Percentiles rank a stretch among this genome's conserved stretches.
Conservation (phyloP, 2,888 invertebrate genomes). For the Nemoura dubitans region DNA sequence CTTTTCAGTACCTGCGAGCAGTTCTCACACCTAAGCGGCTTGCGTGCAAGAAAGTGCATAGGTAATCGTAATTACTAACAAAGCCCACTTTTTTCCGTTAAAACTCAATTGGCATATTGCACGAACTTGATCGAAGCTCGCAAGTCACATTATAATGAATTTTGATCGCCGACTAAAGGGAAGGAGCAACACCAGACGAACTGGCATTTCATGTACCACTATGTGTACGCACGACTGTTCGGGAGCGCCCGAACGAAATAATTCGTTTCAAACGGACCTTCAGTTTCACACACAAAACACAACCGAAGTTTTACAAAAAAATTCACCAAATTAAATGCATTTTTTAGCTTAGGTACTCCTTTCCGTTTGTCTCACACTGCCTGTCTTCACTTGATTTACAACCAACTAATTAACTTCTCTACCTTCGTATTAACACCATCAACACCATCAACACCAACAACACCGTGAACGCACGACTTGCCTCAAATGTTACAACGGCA, state of each 20-base stretch:
- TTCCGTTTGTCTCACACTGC: neutral
- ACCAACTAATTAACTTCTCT: neutral
- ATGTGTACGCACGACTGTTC: neutral
- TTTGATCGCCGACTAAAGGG: neutral
- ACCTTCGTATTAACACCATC: neutral
- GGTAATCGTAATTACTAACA: neutral
- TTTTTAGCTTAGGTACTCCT: no score
- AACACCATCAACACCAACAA: neutral
- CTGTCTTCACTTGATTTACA: no score
- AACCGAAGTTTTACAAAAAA: neutral
- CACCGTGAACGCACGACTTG: neutral
- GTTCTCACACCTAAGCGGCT: neutral
- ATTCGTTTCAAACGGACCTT: neutral
- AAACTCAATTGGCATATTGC: neutral
- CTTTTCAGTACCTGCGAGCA: neutral
- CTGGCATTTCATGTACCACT: neutral
- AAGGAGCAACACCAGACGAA: no score
- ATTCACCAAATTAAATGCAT: neutral
- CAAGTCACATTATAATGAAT: neutral
- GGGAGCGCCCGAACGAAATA: neutral
- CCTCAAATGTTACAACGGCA: neutral
- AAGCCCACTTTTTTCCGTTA: neutral
- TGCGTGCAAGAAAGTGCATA: neutral
- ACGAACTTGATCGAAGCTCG: neutral
- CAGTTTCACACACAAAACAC: neutral